phyloP scores from a whole-genome alignment of 2,797 vertebrate species.

The Danio aesculapii region DNA sequence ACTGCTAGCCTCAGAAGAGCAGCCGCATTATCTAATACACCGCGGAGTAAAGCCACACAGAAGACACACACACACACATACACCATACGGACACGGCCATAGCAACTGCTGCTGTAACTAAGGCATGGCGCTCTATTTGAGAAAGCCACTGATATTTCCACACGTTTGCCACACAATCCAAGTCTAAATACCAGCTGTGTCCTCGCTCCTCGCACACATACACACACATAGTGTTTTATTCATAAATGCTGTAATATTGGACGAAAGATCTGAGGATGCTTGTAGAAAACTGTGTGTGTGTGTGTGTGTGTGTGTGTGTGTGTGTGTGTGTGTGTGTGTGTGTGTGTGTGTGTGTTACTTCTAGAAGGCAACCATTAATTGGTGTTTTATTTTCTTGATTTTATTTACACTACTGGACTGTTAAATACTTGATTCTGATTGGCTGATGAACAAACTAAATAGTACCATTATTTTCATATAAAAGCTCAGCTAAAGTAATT shows the following conservation, averaged over 20 bases:
- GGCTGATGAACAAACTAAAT: no score
- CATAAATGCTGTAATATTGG: not conserved
- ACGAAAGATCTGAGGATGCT: not conserved
- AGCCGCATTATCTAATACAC: constrained; percentile 65
- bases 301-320: no score
- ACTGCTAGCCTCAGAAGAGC: constrained; percentile 49
- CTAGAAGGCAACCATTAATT: no score
- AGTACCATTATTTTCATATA: no score
- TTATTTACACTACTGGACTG: no score
- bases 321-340: no score
- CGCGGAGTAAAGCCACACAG: constrained; percentile 48
- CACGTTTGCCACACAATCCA: constrained; percentile 18
- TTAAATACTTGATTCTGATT: no score
- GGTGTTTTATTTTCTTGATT: no score
- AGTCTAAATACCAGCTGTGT: constrained; percentile 23
- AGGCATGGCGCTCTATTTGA: constrained; percentile 58
- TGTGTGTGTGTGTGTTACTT: no score
- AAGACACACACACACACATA: constrained; percentile 48
- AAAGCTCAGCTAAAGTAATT: no score
- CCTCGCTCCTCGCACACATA: not conserved
- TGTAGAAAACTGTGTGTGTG: no score
- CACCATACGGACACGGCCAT: constrained; percentile 61
- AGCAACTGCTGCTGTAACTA: constrained; percentile 66
- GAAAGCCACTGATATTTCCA: constrained; percentile 54
- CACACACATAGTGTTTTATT: constrained; percentile 5